Conservation (phyloP, 2,113 vertebrate genomes). For the Sarotherodon lohbergeri region DNA sequence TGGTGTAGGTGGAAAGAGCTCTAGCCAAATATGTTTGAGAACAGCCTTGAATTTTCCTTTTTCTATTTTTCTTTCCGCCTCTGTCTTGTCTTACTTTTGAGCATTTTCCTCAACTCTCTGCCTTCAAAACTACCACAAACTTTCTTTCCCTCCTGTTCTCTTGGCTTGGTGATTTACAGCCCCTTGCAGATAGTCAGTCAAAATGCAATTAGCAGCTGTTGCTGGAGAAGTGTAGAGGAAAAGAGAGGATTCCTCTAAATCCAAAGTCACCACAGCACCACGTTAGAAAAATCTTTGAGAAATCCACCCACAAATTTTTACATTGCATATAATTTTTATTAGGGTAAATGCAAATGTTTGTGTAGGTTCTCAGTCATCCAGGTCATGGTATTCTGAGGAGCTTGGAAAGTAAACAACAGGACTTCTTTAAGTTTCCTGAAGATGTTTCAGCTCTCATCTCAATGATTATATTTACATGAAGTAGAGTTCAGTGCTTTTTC, state of each 20-base stretch:
- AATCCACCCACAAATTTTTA: not conserved
- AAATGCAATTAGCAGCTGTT: constrained; percentile 63
- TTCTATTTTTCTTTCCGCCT: not conserved
- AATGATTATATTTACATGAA: not conserved
- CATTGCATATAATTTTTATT: not conserved
- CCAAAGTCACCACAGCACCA: constrained; percentile 37
- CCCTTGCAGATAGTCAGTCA: constrained; percentile 53
- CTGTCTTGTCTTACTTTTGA: not conserved
- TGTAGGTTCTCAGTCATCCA: not conserved
- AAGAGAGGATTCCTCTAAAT: constrained; percentile 13
- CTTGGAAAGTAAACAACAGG: not conserved
- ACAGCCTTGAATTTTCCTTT: not conserved
- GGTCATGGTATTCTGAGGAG: not conserved
- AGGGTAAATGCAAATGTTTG: not conserved
- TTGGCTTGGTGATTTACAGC: constrained; percentile 49
- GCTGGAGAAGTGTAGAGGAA: constrained; percentile 5
- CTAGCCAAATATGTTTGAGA: not conserved
- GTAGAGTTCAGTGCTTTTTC: not conserved
- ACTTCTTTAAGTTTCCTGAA: not conserved
- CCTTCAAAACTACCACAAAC: constrained; percentile 13
- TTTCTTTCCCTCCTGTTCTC: constrained; percentile 11
- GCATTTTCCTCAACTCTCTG: constrained; percentile 15
- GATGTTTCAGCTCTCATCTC: not conserved
- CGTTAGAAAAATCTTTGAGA: not conserved
- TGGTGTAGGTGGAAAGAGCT: not conserved